These are phyloP conservation scores for Melitaea cinxia DNA, from an alignment of 1,140 invertebrate genomes.

Conservation along the genomic window DNA sequence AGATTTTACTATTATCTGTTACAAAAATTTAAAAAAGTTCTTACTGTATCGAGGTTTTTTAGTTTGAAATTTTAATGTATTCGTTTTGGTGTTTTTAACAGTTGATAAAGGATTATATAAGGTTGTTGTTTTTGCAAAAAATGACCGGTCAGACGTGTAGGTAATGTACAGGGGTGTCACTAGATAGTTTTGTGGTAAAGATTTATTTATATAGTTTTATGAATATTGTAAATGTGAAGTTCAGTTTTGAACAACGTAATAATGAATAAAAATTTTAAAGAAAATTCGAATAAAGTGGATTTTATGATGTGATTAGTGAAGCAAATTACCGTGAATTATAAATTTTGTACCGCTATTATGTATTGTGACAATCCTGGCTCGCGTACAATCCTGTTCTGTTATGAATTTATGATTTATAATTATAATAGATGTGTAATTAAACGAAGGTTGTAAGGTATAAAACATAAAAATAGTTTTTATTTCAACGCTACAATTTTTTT, in stretches of 20 bases:
- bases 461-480: conserved; percentile 1
- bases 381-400: background rate
- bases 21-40: background rate
- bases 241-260: no score
- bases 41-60: no score
- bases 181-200: background rate
- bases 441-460: conserved; percentile 24
- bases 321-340: no score
- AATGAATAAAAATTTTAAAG: no score
- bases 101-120: background rate
- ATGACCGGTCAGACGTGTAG: background rate
- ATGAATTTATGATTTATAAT: background rate
- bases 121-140: background rate
- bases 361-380: no score
- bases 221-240: no score
- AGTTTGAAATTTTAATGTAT: no score
- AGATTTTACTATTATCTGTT: background rate
- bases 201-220: background rate
- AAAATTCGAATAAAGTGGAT: no score
- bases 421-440: conserved; percentile 11
- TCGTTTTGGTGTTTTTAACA: no score
- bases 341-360: no score
- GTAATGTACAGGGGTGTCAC: conserved; percentile 4
- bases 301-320: no score
- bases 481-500: background rate